Evolutionary conservation across 2,888 invertebrate genomes (phyloP).

Genomic region (Neoaliturus tenellus): DNA sequence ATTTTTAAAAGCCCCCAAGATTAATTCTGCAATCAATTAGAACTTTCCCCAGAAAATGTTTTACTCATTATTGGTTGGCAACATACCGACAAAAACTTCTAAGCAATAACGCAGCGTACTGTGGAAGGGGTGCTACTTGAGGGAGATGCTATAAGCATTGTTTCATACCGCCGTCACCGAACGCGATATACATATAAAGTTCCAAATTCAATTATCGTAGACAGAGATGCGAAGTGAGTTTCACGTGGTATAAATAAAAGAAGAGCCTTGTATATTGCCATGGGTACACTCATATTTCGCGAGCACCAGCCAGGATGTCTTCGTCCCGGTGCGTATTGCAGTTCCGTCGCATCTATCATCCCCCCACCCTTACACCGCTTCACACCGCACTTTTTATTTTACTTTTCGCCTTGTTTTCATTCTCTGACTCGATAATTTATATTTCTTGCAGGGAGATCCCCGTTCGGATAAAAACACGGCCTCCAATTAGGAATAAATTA

Average conservation of each 20-base stretch:
- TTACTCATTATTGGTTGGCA: neutral
- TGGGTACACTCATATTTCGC: slow-evolving; percentile 34
- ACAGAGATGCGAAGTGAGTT: slow-evolving; percentile 50
- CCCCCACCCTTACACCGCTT: neutral
- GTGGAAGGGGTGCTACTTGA: neutral
- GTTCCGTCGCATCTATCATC: slow-evolving; percentile 29
- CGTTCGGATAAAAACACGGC: slow-evolving; percentile 35
- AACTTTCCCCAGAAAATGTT: no score
- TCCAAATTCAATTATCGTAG: slow-evolving; percentile 46
- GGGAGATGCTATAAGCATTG: slow-evolving; percentile 21
- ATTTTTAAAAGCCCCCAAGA: no score
- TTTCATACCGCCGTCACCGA: slow-evolving; percentile 24
- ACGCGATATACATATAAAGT: slow-evolving; percentile 44
- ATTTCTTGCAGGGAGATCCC: slow-evolving; percentile 36
- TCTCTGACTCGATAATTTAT: slow-evolving; percentile 40
- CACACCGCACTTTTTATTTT: slow-evolving; percentile 41
- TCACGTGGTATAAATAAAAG: slow-evolving; percentile 52
- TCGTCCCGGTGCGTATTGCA: slow-evolving; percentile 35
- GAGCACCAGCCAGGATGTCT: slow-evolving; percentile 6
- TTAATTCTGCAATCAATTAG: no score
- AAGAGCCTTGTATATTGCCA: slow-evolving; percentile 42
- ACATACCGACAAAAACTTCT: neutral
- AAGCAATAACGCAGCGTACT: slow-evolving; percentile 2
- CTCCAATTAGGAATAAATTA: slow-evolving; percentile 47
- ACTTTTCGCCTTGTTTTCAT: slow-evolving; percentile 47